phyloP scores from a whole-genome alignment of 1,140 invertebrate species.

The Halyomorpha halys region DNA sequence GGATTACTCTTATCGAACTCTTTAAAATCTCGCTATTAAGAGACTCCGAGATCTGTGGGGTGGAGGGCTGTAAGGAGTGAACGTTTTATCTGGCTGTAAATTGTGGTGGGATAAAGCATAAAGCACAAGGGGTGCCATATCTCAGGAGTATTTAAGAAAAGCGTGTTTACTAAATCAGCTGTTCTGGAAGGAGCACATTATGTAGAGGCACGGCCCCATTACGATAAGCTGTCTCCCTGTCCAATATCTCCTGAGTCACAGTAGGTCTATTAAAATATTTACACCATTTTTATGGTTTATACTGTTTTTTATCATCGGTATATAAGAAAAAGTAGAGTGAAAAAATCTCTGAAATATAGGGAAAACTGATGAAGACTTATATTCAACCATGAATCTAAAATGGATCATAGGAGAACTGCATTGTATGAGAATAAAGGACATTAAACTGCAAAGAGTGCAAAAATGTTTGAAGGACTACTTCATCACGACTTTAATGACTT shows the following conservation, averaged over 20 bases:
- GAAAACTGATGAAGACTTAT: too few species aligned
- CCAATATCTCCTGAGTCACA: conserved; percentile 8
- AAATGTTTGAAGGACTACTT: too few species aligned
- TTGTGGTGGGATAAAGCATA: conserved; percentile 5
- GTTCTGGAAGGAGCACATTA: conserved; percentile 15
- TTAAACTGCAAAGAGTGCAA: too few species aligned
- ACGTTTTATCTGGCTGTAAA: conserved; percentile 18
- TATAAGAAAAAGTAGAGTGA: too few species aligned
- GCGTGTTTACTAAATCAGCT: conserved; percentile 24
- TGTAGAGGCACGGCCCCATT: conserved; percentile 21
- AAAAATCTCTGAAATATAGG: too few species aligned
- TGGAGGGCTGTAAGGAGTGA: background rate
- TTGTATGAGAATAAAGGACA: too few species aligned
- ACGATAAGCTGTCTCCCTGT: conserved; percentile 9
- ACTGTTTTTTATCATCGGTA: background rate
- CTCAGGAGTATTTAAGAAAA: conserved; percentile 21
- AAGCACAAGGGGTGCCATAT: background rate
- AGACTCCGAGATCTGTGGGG: background rate
- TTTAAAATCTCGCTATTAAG: conserved; percentile 16
- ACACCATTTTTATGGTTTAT: background rate
- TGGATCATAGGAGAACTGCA: too few species aligned
- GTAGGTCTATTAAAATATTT: conserved; percentile 10
- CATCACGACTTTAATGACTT: too few species aligned
- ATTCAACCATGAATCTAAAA: too few species aligned
- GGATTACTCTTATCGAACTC: conserved; percentile 5